Percentiles rank a stretch among this genome's conserved stretches.
Conservation (phyloP, 1,140 invertebrate genomes). For the Drosophila virilis region DNA sequence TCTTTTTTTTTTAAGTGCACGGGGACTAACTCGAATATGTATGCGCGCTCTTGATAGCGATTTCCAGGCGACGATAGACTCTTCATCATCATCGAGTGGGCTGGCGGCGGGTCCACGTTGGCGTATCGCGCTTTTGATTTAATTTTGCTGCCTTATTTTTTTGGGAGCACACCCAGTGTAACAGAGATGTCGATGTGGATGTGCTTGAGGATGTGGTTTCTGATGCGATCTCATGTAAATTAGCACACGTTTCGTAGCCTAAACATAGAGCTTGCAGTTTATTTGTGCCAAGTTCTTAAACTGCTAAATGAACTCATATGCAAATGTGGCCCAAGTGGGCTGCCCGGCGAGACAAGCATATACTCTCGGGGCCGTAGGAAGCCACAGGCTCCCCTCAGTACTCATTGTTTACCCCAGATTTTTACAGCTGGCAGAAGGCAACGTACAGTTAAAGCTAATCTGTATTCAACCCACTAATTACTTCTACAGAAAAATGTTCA, state of each 20-base stretch:
- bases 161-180: conserved; percentile 44
- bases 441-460: background rate
- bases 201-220: conserved; percentile 48
- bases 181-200: conserved; percentile 71
- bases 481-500: conserved; percentile 37
- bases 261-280: conserved; percentile 62
- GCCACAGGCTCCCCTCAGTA: conserved; percentile 20
- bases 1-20: conserved; percentile 5
- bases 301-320: conserved; percentile 81
- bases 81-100: conserved; percentile 70
- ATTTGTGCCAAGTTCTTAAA: conserved; percentile 69
- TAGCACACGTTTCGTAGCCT: conserved; percentile 78
- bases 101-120: conserved; percentile 60
- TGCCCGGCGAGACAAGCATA: conserved; percentile 47
- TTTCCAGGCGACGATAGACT: conserved; percentile 55
- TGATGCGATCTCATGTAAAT: conserved; percentile 81
- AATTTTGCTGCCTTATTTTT: conserved; percentile 67
- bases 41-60: conserved; percentile 38
- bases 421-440: background rate
- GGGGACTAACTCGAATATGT: conserved; percentile 7
- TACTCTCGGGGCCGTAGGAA: conserved; percentile 26
- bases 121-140: conserved; percentile 80
- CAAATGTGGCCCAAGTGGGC: conserved; percentile 73
- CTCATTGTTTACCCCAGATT: conserved; percentile 1
- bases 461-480: conserved; percentile 38